These are phyloP conservation scores for Neopelma chrysocephalum DNA, from an alignment of 2,797 vertebrate genomes.

Conservation along the genomic window DNA sequence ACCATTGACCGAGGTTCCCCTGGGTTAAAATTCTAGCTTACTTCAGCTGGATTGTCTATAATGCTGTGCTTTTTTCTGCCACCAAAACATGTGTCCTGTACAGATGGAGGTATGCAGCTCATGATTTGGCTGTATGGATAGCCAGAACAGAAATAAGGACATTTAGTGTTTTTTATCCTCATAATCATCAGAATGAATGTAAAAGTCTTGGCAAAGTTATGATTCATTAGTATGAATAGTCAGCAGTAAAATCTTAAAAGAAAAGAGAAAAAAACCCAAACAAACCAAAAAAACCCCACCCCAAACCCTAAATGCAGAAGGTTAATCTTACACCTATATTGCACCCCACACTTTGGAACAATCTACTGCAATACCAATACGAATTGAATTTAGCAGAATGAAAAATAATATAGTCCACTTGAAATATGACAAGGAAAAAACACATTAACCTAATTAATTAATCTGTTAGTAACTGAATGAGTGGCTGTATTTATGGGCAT, in stretches of 20 bases:
- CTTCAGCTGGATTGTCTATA: background rate
- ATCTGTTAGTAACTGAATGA: background rate
- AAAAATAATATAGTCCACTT: background rate
- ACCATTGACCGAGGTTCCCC: background rate
- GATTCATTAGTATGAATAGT: background rate
- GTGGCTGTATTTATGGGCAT: background rate
- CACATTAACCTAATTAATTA: background rate
- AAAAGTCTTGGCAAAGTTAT: background rate
- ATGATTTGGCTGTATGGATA: background rate
- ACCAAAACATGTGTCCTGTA: background rate
- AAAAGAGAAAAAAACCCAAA: background rate
- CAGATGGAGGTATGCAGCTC: background rate
- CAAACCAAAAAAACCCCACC: rapidly evolving
- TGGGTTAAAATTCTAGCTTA: background rate
- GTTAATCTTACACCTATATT: background rate
- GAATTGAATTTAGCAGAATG: background rate
- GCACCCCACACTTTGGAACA: background rate
- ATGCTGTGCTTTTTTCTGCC: background rate
- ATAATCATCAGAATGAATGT: background rate
- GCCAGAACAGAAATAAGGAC: background rate
- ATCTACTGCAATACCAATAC: background rate
- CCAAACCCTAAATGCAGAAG: background rate
- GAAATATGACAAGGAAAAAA: background rate
- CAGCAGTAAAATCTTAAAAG: background rate
- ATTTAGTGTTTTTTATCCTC: background rate